phyloP scores from a whole-genome alignment of 2,888 invertebrate species.

The Hirudinaria manillensis region DNA sequence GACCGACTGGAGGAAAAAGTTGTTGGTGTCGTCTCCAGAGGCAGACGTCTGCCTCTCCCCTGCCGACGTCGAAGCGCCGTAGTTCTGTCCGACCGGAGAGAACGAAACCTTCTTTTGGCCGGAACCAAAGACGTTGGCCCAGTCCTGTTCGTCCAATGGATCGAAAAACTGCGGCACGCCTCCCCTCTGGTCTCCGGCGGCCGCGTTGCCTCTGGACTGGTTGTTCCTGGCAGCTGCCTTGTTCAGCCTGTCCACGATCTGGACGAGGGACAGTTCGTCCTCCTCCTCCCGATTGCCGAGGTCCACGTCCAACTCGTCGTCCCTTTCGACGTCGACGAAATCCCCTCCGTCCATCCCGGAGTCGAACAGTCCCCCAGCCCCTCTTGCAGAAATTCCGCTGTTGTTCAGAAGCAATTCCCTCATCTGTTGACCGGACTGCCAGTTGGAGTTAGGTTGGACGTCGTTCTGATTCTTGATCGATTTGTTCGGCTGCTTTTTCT shows the following conservation, averaged over 20 bases:
- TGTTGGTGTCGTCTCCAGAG: neutral
- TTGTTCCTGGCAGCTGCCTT: conserved; percentile 43
- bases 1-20: conserved; percentile 18
- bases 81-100: neutral
- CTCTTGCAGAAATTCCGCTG: neutral
- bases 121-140: conserved; percentile 20
- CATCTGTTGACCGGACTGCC: conserved; percentile 29
- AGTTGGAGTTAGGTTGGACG: neutral
- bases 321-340: conserved; percentile 26
- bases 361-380: neutral
- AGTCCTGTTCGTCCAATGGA: conserved; percentile 22
- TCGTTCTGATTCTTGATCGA: neutral
- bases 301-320: conserved; percentile 5
- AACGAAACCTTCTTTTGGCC: conserved; percentile 6
- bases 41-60: neutral
- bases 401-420: conserved; percentile 20
- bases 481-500: conserved; percentile 7
- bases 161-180: conserved; percentile 9
- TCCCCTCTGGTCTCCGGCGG: neutral
- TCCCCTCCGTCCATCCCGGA: conserved; percentile 12
- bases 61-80: neutral
- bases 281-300: conserved; percentile 24
- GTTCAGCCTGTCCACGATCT: conserved; percentile 47
- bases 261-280: conserved; percentile 40
- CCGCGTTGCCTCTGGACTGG: neutral